These are phyloP conservation scores for Limosa lapponica DNA, from an alignment of 2,797 vertebrate genomes.

Conservation along the genomic window DNA sequence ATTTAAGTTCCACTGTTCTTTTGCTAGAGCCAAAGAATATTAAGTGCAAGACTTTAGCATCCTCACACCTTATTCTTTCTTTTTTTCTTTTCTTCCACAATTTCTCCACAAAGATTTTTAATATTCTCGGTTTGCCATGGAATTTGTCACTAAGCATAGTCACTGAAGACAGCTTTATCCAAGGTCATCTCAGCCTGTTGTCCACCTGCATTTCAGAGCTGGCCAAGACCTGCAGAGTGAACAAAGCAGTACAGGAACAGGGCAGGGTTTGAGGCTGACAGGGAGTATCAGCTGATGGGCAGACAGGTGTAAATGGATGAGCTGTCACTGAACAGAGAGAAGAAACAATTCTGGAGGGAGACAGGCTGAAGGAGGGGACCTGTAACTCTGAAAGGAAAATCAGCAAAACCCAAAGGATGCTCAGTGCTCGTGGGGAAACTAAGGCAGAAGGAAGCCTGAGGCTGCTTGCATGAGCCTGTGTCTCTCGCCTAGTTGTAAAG, in stretches of 20 bases:
- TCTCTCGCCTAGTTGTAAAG: not conserved
- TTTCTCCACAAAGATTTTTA: not conserved
- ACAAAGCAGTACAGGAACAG: not conserved
- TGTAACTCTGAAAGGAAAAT: not conserved
- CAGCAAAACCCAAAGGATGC: not conserved
- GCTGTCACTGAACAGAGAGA: not conserved
- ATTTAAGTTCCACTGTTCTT: not conserved
- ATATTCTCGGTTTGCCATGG: not conserved
- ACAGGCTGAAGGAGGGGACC: not conserved
- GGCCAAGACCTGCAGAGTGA: not conserved
- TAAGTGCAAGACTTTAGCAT: not conserved
- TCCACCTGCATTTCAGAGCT: not conserved
- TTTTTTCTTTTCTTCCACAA: not conserved
- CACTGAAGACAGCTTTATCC: not conserved
- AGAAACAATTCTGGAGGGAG: not conserved
- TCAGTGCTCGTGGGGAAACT: not conserved
- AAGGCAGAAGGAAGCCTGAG: not conserved
- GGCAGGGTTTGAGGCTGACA: not conserved
- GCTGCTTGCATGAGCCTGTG: not conserved
- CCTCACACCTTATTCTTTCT: not conserved
- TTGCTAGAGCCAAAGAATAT: not conserved
- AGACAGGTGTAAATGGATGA: not conserved
- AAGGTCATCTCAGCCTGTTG: not conserved
- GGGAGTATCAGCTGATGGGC: not conserved
- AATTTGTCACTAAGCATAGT: not conserved